phyloP scores from a whole-genome alignment of 2,888 invertebrate species.

The Chymomyza procnemis region DNA sequence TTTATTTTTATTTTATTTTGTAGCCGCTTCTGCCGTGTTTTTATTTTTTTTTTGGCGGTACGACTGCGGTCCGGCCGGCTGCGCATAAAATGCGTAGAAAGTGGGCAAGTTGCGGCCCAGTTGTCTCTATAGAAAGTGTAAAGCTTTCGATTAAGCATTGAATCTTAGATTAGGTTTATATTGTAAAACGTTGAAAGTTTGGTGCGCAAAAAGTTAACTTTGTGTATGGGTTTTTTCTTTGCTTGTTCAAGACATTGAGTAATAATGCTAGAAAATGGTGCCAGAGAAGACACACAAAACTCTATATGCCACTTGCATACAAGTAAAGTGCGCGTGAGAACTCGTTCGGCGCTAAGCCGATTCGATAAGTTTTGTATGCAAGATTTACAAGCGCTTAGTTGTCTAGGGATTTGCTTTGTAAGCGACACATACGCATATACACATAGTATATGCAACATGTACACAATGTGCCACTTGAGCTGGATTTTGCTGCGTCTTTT shows the following conservation, averaged over 20 bases:
- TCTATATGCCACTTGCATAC: not conserved
- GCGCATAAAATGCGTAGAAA: slow-evolving; percentile 42
- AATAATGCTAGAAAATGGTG: not conserved
- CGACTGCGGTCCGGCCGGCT: slow-evolving; percentile 33
- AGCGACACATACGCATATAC: slow-evolving; percentile 20
- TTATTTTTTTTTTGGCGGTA: not conserved
- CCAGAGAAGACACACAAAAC: too few species aligned
- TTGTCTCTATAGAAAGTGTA: slow-evolving; percentile 36
- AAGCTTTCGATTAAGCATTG: slow-evolving; percentile 28
- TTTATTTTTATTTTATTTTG: not conserved
- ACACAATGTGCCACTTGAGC: slow-evolving; percentile 56
- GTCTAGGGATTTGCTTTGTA: slow-evolving; percentile 42
- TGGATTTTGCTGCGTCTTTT: not conserved
- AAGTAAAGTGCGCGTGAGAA: not conserved
- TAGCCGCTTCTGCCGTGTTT: not conserved
- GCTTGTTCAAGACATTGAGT: not conserved
- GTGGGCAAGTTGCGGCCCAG: slow-evolving; percentile 19
- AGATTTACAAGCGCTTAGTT: slow-evolving; percentile 61
- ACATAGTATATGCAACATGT: not conserved
- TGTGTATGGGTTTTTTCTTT: too few species aligned
- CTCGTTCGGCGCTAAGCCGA: too few species aligned
- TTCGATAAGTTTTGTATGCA: slow-evolving; percentile 20
- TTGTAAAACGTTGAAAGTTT: not conserved
- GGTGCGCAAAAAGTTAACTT: not conserved
- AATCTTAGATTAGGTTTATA: not conserved